Evolutionary conservation across 2,888 invertebrate genomes (phyloP).

Genomic region (Zaprionus bogoriensis): DNA sequence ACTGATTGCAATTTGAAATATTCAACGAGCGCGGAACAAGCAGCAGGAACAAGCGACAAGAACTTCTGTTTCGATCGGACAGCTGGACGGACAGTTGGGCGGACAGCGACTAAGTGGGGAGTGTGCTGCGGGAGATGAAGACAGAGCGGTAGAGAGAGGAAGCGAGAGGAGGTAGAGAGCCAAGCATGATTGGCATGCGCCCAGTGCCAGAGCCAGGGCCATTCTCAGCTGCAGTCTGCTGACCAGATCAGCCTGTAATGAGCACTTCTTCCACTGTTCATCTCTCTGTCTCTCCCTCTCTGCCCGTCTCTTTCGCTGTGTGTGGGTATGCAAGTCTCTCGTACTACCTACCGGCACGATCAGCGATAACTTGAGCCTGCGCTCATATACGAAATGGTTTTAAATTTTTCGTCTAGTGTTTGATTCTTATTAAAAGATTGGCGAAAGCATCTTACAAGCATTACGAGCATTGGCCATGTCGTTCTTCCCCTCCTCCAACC

Average conservation of each 20-base stretch:
- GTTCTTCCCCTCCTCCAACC: neutral
- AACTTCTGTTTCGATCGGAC: slow-evolving; percentile 64
- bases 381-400: slow-evolving; percentile 78
- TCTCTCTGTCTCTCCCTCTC: neutral
- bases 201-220: slow-evolving; percentile 21
- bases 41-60: slow-evolving; percentile 71
- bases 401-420: slow-evolving; percentile 77
- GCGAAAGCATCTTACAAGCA: slow-evolving; percentile 72
- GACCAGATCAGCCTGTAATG: slow-evolving; percentile 58
- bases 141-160: neutral
- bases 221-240: slow-evolving; percentile 18
- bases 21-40: slow-evolving; percentile 66
- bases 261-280: slow-evolving; percentile 28
- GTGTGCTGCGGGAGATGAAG: neutral
- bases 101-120: neutral
- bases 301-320: neutral
- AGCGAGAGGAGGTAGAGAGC: slow-evolving; percentile 20
- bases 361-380: slow-evolving; percentile 71
- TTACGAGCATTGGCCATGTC: slow-evolving; percentile 64
- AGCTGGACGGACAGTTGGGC: slow-evolving; percentile 39
- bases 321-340: slow-evolving; percentile 23
- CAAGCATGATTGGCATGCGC: slow-evolving; percentile 63
- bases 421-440: slow-evolving; percentile 80
- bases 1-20: slow-evolving; percentile 79
- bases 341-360: slow-evolving; percentile 70